phyloP scores from a whole-genome alignment of 1,140 invertebrate species.

The Varroa destructor region DNA sequence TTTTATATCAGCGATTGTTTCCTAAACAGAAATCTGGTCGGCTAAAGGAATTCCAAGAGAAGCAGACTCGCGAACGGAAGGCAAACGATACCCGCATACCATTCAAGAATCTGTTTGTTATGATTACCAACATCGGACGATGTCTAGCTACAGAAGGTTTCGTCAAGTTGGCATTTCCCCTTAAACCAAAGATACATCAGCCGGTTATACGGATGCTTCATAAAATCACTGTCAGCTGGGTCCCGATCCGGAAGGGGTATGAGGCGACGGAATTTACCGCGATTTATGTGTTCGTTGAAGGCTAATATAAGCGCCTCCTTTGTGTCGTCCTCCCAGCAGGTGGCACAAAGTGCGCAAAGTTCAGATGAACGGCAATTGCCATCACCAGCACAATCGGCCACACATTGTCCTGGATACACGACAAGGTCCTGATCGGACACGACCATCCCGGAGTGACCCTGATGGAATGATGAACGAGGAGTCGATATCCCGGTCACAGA shows the following conservation, averaged over 20 bases:
- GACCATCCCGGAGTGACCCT: constrained; percentile 51
- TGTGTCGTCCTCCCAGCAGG: constrained; percentile 55
- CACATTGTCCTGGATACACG: constrained; percentile 58
- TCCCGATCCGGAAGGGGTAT: constrained; percentile 38
- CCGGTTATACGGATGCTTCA: constrained; percentile 47
- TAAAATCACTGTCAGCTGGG: constrained; percentile 39
- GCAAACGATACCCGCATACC: too few relatives aligned
- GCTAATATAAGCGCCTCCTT: constrained; percentile 51
- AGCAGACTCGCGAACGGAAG: too few relatives aligned
- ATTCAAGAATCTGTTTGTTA: too few relatives aligned
- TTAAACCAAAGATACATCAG: constrained; percentile 63
- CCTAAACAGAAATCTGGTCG: too few relatives aligned
- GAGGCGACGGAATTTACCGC: constrained; percentile 41
- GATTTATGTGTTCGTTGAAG: constrained; percentile 62
- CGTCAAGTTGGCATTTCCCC: constrained; percentile 62
- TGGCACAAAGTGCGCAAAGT: constrained; percentile 62
- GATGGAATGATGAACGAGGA: constrained; percentile 38
- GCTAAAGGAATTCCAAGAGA: too few relatives aligned
- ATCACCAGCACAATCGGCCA: constrained; percentile 46
- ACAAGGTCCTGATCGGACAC: constrained; percentile 63
- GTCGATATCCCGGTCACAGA: constrained; percentile 58
- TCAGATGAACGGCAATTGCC: constrained; percentile 50
- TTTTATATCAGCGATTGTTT: too few relatives aligned
- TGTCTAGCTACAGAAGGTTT: constrained; percentile 50
- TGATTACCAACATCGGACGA: too few relatives aligned